Evolutionary conservation across 2,888 invertebrate species (phyloP), one percentile per base, ranked within the genome.

Genomic region (Belgica antarctica): DNA sequence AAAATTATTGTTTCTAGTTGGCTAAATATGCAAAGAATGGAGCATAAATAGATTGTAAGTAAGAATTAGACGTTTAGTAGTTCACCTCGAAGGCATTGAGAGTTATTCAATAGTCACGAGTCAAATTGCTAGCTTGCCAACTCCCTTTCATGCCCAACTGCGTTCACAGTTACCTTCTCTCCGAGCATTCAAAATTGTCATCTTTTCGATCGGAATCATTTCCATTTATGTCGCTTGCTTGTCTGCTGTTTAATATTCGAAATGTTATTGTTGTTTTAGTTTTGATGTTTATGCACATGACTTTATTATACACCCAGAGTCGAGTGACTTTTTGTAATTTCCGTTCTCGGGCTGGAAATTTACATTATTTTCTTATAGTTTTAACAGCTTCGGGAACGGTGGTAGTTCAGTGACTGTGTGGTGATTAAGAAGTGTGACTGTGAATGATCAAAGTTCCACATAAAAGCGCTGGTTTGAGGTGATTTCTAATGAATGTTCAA

Each of bases 1-100:
- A 68, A 65, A 68, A 57, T 68, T 57, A 57, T 68, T 68, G 68
- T 68, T 68, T 68, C 68, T 68, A 68, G 68, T 68, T 34, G 68
- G 68, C 34, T 68, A 47, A 68, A 31, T 68, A 68, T 68, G 68
- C 57, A 68, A 68, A 34, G 52, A 52, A 52, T 52, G 52, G 52
- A 52, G 34, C 34, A 31, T 31, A 31, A 31, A 31, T 31, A 5
- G 34, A 8, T 31, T 52, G 52, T 52, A 52, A 52, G 52, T n/a
- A 19, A 52, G 52, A 52, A 52, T 52, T 52, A 52, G 17, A 22
- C 52, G 52, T 52, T 52, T 52, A 52, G 52, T 52, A 52, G 52
- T 52, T 52, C 52, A 52, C 52, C 52, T 52, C 19, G 2, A n/a
- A 52, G 52, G 52, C 52, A 52, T n/a, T n/a, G 52, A 52, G 52